Evolutionary conservation across 2,888 invertebrate genomes (phyloP), one percentile per base, ranked within the genome.

Genomic region (Nasonovia ribisnigri): DNA sequence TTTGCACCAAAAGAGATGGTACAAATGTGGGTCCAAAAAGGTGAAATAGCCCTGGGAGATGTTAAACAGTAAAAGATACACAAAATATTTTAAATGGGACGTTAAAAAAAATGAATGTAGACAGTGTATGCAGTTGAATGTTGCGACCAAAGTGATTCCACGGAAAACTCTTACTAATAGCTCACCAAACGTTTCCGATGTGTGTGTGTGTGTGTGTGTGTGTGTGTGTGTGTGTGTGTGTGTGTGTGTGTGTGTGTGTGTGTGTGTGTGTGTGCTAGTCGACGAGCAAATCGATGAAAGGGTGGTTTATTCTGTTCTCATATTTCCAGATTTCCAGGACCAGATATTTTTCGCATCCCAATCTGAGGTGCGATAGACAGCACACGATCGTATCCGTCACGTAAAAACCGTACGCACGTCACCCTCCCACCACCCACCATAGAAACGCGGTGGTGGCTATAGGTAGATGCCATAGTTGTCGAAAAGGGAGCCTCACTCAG

Each of bases 231-330:
- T 60, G 3, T 8, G 48, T 48, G 60, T n/a, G 3, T 11, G 29
- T 11, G 60, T 3, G 29, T 60, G 60, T 8, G 26, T 10, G 3
- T 57, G 26, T 1, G 29, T 60, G 57, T 11, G 29, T 29, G 3
- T 60, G 11, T 11, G 2, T 11, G 29, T n/a, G 13, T 67, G 20
- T n/a, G n/a, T n/a, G n/a, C n/a, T n/a, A n/a, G n/a, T n/a, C n/a
- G 20, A 51, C 48, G n/a, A 36, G n/a, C 20, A 20, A 88, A 88
- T 48, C 87, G 36, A 88, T 48, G 87, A n/a, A 88, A 88, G 36
- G 87, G 87, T 88, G 51, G 87, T 51, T 88, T 51, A 88, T 88
- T 48, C 16, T n/a, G 48, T n/a, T 51, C 48, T 88, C 87, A 48
- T 51, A 51, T 88, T 48, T n/a, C 87, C 51, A 20, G 48, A 46